phyloP scores from a whole-genome alignment of 2,888 invertebrate genomes.

The Lobophora halterata region DNA sequence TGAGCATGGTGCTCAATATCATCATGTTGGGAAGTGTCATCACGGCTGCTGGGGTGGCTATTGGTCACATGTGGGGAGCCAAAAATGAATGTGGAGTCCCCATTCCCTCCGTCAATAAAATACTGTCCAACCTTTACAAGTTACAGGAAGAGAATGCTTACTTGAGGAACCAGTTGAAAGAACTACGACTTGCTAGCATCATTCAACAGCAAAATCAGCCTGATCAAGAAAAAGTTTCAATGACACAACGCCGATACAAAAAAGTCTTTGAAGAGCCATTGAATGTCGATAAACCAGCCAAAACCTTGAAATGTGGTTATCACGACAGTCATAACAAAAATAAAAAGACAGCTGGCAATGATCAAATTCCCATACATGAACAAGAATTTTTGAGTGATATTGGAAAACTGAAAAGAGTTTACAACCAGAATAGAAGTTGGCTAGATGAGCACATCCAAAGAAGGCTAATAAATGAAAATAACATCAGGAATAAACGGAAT shows the following conservation, averaged over 20 bases:
- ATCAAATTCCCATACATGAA: slow-evolving; percentile 48
- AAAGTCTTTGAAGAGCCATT: slow-evolving; percentile 70
- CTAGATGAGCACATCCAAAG: slow-evolving; percentile 63
- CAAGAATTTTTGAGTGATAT: slow-evolving; percentile 59
- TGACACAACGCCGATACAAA: slow-evolving; percentile 61
- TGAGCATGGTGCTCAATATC: slow-evolving; percentile 70
- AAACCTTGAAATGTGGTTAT: slow-evolving; percentile 63
- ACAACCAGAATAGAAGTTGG: slow-evolving; percentile 68
- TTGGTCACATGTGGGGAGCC: slow-evolving; percentile 77
- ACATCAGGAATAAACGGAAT: slow-evolving; percentile 8
- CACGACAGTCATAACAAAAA: slow-evolving; percentile 33
- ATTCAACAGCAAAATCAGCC: slow-evolving; percentile 47
- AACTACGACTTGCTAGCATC: slow-evolving; percentile 52
- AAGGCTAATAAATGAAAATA: slow-evolving; percentile 38
- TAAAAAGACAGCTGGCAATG: slow-evolving; percentile 35
- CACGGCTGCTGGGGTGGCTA: slow-evolving; percentile 72
- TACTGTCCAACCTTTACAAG: slow-evolving; percentile 72
- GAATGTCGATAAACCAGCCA: slow-evolving; percentile 50
- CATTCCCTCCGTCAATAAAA: slow-evolving; percentile 68
- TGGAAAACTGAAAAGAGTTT: slow-evolving; percentile 57
- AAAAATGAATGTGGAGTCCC: slow-evolving; percentile 64
- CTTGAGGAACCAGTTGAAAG: slow-evolving; percentile 64
- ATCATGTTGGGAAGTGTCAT: slow-evolving; percentile 74
- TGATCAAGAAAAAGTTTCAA: slow-evolving; percentile 38
- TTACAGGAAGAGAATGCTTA: slow-evolving; percentile 74